Base-by-base conservation (phyloP, 2,797 vertebrate species). In the Chrysocyon brachyurus region DNA sequence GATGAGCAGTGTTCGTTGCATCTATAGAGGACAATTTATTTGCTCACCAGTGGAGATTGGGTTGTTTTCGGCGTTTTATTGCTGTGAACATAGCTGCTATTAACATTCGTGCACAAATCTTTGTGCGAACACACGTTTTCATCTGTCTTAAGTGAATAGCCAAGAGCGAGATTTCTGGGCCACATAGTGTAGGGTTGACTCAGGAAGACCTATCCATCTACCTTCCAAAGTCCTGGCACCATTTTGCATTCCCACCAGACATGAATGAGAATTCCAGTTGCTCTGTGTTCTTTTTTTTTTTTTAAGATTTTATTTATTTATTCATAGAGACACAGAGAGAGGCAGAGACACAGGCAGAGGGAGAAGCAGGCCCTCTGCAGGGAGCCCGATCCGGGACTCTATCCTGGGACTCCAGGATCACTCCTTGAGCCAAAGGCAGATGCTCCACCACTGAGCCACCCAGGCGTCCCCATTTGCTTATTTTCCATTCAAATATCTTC, bases 291-390 rank as follows among this genome's bases (percentile, higher is more conserved):
- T 46, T 46, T 8, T 40, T 40, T 40, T 40, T 10, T 59, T 68
- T 33, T 33, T 19, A 68, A 64, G 6, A 7, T 7, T 64, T 31
- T 28, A 57, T 57, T 57, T 57, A 57, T 57, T 57, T 57, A 57
- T 57, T 57, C 40, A 57, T 17, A 57, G 56, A 57, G 17, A 57
- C 56, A 57, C 56, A 57, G 6, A 64, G 66, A 70, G n/a, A 36
- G 19, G 21, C 19, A 36, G 33, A 70, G 33, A 1, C 0, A 0
- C 0, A 36, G 68, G 40, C 40, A 46, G 40, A 46, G 40, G 40
- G 40, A 68, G 64, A 46, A 46, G 7, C 40, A 46, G 40, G 7
- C 40, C 40, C 40, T 46, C 40, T 46, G 40, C 7, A 46, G 40
- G 40, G 40, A 46, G 40, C 7, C 40, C 40, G 1, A 46, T 46